Evolutionary conservation across 2,113 vertebrate genomes (phyloP).

Genomic region (Tinamus guttatus): DNA sequence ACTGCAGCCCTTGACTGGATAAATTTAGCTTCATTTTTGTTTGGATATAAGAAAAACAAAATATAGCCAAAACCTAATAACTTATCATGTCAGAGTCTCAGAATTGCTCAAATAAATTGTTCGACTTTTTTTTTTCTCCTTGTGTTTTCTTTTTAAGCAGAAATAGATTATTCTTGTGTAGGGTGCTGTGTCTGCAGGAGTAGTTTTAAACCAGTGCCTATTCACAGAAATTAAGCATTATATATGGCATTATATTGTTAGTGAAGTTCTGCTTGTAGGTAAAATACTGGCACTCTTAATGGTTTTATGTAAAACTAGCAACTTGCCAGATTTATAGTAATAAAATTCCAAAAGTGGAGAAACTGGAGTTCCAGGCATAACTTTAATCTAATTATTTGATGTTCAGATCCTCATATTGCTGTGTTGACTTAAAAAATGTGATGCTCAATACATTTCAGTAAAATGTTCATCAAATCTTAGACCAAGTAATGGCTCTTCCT

Average conservation of each 20-base stretch:
- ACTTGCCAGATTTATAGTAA: background rate
- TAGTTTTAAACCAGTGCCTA: background rate
- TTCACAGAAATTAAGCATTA: background rate
- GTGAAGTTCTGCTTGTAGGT: fast-evolving
- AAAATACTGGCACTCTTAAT: background rate
- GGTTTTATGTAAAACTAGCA: background rate
- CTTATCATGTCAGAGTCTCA: background rate
- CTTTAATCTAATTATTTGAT: background rate
- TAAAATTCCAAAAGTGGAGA: background rate
- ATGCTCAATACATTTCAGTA: background rate
- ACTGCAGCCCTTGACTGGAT: background rate
- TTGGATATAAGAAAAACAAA: background rate
- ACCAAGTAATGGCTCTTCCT: background rate
- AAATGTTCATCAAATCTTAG: background rate
- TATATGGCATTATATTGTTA: background rate
- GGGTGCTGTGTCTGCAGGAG: background rate
- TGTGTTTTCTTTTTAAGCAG: background rate
- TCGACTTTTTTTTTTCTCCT: background rate
- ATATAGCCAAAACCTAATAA: background rate
- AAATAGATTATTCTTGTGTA: background rate
- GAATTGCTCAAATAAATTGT: background rate
- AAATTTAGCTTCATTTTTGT: background rate
- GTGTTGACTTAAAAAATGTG: background rate
- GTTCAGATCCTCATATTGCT: background rate
- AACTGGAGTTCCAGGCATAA: background rate